phyloP scores from a whole-genome alignment of 92 coral and sea anemone species.

The Pocillopora meandrina region DNA sequence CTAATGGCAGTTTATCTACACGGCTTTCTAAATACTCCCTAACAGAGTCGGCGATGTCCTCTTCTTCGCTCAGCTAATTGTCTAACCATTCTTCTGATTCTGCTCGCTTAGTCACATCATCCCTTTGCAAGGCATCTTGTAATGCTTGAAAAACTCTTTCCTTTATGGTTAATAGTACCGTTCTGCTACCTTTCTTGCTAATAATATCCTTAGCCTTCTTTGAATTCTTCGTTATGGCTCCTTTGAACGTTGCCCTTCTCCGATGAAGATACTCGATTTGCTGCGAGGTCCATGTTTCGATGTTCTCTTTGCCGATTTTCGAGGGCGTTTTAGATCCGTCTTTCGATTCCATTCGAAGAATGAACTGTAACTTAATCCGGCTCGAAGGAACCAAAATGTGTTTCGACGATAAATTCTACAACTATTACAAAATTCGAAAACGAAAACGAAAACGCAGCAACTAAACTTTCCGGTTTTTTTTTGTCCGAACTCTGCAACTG shows the following conservation, averaged over 20 bases:
- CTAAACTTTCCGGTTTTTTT: too few species aligned
- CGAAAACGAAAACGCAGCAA: too few species aligned
- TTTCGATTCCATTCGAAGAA: too few species aligned
- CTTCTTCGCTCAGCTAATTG: slow-evolving; percentile 29
- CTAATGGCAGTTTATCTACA: slow-evolving; percentile 21
- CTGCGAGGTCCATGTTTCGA: too few species aligned
- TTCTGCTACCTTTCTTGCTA: slow-evolving; percentile 32
- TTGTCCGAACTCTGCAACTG: too few species aligned
- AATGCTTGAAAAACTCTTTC: slow-evolving; percentile 14
- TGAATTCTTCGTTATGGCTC: slow-evolving; percentile 23
- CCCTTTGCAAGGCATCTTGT: not conserved
- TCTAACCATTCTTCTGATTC: slow-evolving; percentile 37
- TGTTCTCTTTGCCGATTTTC: too few species aligned
- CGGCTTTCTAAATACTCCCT: slow-evolving; percentile 27
- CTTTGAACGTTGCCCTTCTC: slow-evolving; percentile 31
- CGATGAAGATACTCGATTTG: too few species aligned
- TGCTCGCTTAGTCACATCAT: not conserved
- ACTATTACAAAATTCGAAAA: too few species aligned
- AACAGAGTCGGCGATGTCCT: slow-evolving; percentile 33
- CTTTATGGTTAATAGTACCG: slow-evolving; percentile 24
- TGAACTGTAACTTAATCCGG: too few species aligned
- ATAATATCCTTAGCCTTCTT: slow-evolving; percentile 23
- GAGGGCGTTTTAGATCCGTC: too few species aligned
- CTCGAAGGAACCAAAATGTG: too few species aligned
- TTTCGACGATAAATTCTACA: too few species aligned